These are phyloP conservation scores for Drosophila novamexicana DNA, from an alignment of 1,140 invertebrate genomes.

Conservation along the genomic window DNA sequence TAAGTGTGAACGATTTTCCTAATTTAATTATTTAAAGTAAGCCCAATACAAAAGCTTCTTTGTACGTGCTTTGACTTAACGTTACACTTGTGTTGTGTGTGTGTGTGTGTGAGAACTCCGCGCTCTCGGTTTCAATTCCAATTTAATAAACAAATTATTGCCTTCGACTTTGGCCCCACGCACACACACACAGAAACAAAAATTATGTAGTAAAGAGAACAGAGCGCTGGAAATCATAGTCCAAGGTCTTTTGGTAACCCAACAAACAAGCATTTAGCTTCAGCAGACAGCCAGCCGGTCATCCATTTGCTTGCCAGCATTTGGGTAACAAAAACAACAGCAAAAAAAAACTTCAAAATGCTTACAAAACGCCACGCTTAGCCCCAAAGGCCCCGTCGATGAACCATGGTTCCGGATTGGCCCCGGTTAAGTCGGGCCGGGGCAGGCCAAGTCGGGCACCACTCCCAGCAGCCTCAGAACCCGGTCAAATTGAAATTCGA, in stretches of 20 bases:
- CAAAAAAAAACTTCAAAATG: constrained; percentile 44
- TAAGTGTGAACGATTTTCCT: neutral
- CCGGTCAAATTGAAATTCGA: constrained; percentile 4
- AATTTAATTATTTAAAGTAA: neutral
- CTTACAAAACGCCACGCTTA: constrained; percentile 67
- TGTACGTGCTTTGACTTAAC: constrained; percentile 4
- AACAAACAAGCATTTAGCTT: constrained; percentile 49
- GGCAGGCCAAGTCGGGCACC: constrained; percentile 49
- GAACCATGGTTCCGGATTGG: constrained; percentile 26
- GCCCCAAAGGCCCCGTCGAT: constrained; percentile 35
- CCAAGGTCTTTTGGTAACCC: constrained; percentile 61
- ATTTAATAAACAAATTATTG: constrained; percentile 74
- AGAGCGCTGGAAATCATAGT: constrained; percentile 49
- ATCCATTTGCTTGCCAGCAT: constrained; percentile 73
- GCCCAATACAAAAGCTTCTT: constrained; percentile 2
- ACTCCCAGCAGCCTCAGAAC: constrained; percentile 60
- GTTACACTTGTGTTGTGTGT: neutral
- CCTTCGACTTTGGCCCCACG: constrained; percentile 49
- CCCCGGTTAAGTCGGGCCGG: neutral
- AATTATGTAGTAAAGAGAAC: constrained; percentile 76
- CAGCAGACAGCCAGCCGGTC: constrained; percentile 42
- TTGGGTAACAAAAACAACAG: constrained; percentile 43
- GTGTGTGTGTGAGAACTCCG: neutral
- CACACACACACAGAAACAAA: constrained; percentile 9
- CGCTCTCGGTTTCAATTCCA: constrained; percentile 49